These are phyloP conservation scores for Pseudococcus viburni DNA, from an alignment of 2,888 invertebrate genomes.

Conservation along the genomic window DNA sequence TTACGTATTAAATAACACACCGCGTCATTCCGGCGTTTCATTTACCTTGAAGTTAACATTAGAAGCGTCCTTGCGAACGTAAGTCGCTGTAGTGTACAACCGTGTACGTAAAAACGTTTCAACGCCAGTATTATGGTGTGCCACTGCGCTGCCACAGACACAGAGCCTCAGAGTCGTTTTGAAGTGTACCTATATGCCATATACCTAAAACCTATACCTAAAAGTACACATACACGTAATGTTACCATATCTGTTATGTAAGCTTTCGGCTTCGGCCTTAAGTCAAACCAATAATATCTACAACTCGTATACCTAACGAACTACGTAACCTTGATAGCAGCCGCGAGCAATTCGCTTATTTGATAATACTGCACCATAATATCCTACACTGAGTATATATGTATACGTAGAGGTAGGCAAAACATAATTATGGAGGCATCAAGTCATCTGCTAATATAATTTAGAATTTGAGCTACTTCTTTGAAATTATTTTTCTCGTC, in stretches of 20 bases:
- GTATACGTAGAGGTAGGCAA: background rate
- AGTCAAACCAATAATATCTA: background rate
- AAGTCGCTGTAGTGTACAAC: background rate
- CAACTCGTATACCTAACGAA: background rate
- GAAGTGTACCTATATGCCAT: too few relatives aligned
- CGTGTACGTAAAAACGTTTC: background rate
- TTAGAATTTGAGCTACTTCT: background rate
- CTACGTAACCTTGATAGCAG: background rate
- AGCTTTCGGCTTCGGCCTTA: conserved; percentile 32
- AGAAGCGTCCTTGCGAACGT: conserved; percentile 59
- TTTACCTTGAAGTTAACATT: conserved; percentile 62
- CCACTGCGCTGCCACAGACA: too few relatives aligned
- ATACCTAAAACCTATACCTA: too few relatives aligned
- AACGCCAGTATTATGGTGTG: background rate
- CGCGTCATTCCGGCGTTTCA: background rate
- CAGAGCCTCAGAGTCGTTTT: too few relatives aligned
- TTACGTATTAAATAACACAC: conserved; percentile 1
- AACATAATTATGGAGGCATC: background rate
- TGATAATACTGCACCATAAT: background rate
- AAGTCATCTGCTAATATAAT: background rate
- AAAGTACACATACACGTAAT: background rate
- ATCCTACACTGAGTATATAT: background rate
- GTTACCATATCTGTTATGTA: conserved; percentile 19
- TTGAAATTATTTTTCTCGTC: conserved; percentile 7
- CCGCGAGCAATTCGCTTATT: conserved; percentile 2